Base-by-base conservation (phyloP, 2,797 vertebrate genomes). In the Trachops cirrhosus region DNA sequence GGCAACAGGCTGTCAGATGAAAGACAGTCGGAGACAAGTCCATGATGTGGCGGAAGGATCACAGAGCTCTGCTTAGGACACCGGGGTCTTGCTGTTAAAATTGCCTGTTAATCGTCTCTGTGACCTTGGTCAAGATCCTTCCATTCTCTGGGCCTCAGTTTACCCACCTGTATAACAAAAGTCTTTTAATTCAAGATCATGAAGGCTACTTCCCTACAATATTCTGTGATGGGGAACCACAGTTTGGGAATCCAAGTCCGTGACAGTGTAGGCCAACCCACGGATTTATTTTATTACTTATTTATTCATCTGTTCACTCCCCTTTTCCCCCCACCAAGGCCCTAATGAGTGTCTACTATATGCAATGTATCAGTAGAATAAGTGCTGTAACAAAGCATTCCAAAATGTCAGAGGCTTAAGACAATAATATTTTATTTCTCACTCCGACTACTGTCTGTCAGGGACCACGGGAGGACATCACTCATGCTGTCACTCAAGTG, bases 391-490 rank as follows among this genome's bases (percentile, higher is more conserved):
- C 10, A 22, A 37, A 34, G 48, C 34, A 8, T 3, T n/a, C 29
- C 3, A 12, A 37, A 64, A 39, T 26, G 46, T 59, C 68, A 6
- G 75, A 1, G 29, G 21, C 18, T 59, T 15, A 32, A 46, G 67
- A 44, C 16, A 37, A 0, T 2, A 0, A 14, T 5, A 21, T 37
- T n/a, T 73, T 37, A 18, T 24, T 54, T 67, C 37, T 57, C 50
- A 26, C 3, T 16, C n/a, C 9, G 24, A 6, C 41, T 24, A 4
- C 19, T n/a, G 15, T 54, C 54, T 10, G 2, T 21, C 0, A 5
- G 37, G 32, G 21, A 57, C 75, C 2, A 1, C 0, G 3, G 41
- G 8, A 52, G 44, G 32, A 29, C 9, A 21, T 24, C 0, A 0
- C 11, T 52, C 77, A 29, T 0, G 3, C 16, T 11, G 57, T 48